phyloP scores from a whole-genome alignment of 2,113 vertebrate genomes.

The Zosterops japonicus region DNA sequence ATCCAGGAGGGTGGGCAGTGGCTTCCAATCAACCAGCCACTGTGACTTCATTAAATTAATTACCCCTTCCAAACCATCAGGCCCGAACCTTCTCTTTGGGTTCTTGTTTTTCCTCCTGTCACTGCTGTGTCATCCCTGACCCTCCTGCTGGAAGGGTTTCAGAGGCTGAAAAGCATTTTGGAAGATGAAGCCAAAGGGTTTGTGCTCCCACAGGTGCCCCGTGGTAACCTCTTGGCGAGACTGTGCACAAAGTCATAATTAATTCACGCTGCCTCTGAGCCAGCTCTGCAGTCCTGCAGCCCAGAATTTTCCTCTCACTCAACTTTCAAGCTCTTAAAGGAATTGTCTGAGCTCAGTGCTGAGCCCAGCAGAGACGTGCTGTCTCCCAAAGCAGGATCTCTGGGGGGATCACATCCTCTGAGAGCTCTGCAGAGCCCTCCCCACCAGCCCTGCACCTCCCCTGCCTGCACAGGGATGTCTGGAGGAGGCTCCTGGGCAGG shows the following conservation, averaged over 20 bases:
- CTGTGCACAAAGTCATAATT: not conserved
- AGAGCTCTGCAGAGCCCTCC: not conserved
- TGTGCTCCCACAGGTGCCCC: not conserved
- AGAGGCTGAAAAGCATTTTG: not conserved
- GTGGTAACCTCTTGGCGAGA: not conserved
- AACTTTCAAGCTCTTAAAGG: not conserved
- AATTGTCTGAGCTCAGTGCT: not conserved
- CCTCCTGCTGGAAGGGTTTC: not conserved
- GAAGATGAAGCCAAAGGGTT: not conserved
- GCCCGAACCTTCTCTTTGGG: not conserved
- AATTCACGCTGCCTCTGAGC: not conserved
- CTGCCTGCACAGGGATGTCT: not conserved
- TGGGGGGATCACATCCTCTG: not conserved
- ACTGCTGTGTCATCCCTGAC: not conserved
- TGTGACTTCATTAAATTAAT: not conserved
- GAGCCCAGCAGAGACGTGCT: not conserved
- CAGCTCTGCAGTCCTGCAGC: not conserved
- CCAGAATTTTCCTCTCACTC: not conserved
- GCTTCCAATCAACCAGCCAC: not conserved
- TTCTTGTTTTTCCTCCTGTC: not conserved
- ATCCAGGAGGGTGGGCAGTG: not conserved
- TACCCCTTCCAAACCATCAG: not conserved
- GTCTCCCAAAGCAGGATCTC: not conserved
- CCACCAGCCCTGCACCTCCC: not conserved
- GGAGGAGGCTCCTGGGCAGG: not conserved